Conservation (phyloP, 2,888 invertebrate species). For the Dicycla oo region DNA sequence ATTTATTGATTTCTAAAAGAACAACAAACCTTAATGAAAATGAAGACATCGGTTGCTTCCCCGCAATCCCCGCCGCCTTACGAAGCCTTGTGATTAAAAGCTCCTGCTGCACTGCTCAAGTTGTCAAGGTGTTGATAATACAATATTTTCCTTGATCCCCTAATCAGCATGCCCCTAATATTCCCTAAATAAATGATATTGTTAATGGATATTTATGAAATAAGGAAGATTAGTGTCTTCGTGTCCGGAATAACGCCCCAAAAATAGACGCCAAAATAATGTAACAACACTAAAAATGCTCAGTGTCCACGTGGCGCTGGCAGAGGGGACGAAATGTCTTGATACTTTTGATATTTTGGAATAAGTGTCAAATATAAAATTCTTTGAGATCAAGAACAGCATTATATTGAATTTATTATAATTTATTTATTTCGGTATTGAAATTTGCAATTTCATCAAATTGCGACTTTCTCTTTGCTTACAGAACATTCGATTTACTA, state of each 20-base stretch:
- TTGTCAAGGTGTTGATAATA: slow-evolving; percentile 42
- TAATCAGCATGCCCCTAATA: slow-evolving; percentile 56
- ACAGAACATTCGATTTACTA: neutral
- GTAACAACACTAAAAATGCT: slow-evolving; percentile 79
- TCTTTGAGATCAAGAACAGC: neutral
- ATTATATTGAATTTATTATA: neutral
- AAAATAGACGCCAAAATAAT: slow-evolving; percentile 73
- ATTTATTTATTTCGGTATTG: neutral
- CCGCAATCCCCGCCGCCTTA: rapidly evolving
- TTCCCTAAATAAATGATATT: slow-evolving; percentile 53
- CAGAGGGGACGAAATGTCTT: slow-evolving; percentile 62
- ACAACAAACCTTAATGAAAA: slow-evolving; percentile 20
- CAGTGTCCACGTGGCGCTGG: slow-evolving; percentile 73
- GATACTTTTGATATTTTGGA: slow-evolving; percentile 70
- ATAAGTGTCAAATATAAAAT: neutral
- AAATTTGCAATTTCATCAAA: neutral
- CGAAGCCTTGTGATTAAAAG: too few relatives aligned
- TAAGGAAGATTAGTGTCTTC: slow-evolving; percentile 69
- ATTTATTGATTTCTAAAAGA: slow-evolving; percentile 56
- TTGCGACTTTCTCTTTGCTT: neutral
- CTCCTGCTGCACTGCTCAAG: neutral
- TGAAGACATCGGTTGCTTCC: neutral
- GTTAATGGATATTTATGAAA: slow-evolving; percentile 69
- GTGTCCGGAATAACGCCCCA: slow-evolving; percentile 82
- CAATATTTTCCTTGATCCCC: slow-evolving; percentile 44